These are phyloP conservation scores for Dorcus hopei DNA, from an alignment of 2,888 invertebrate genomes.

Conservation along the genomic window DNA sequence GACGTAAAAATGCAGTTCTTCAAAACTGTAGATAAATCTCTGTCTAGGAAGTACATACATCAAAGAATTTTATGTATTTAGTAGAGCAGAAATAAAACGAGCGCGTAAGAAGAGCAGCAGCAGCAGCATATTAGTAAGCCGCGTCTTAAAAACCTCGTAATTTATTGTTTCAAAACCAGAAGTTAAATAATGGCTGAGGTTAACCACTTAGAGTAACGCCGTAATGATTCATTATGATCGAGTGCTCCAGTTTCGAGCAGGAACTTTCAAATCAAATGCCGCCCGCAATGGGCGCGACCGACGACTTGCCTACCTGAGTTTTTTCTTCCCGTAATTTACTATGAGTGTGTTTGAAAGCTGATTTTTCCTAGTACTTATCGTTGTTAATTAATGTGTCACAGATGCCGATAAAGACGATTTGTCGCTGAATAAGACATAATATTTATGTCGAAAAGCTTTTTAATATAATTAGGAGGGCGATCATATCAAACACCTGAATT, in stretches of 20 bases:
- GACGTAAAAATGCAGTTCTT: too few species aligned
- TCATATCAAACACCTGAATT: conserved; percentile 13
- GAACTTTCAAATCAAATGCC: conserved; percentile 15
- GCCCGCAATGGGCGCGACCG: not conserved
- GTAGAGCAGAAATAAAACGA: too few species aligned
- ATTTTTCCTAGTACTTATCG: too few species aligned
- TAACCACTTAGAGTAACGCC: not conserved
- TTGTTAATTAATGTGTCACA: conserved; percentile 7
- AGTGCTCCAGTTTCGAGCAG: conserved; percentile 29
- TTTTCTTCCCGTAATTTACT: too few species aligned
- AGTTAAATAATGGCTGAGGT: not conserved
- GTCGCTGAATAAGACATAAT: conserved; percentile 9
- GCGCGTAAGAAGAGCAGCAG: too few species aligned
- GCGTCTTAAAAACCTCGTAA: too few species aligned
- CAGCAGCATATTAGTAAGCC: too few species aligned
- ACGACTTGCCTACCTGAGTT: not conserved
- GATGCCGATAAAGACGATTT: conserved; percentile 6
- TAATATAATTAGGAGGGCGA: conserved; percentile 13
- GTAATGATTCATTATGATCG: conserved; percentile 23
- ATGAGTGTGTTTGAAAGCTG: too few species aligned
- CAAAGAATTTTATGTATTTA: too few species aligned
- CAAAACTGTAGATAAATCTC: too few species aligned
- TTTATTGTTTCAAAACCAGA: too few species aligned
- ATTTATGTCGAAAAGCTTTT: conserved; percentile 19
- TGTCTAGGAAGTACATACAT: too few species aligned